Evolutionary conservation across 2,888 invertebrate genomes (phyloP), one percentile per base, ranked within the genome.

Genomic region (Plagodis dolabraria): DNA sequence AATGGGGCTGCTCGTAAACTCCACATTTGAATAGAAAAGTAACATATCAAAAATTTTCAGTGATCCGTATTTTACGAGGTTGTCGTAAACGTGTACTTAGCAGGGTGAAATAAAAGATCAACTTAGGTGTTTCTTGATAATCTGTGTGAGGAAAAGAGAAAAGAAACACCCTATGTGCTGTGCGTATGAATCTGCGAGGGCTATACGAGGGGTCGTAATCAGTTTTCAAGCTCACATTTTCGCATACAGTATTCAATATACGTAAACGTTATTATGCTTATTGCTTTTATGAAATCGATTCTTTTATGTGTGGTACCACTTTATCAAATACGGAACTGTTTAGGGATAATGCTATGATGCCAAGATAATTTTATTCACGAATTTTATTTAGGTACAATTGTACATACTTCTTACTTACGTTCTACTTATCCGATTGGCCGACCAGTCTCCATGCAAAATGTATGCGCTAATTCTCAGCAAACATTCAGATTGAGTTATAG

Each of bases 11-110:
- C 79, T 90, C 92, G 89, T 92, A 91, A 92, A 90, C 76, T 76
- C 78, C 70, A 72, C 86, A 90, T 92, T 92, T 92, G 92, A 92
- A 92, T 92, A 91, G 89, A 83, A 90, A 86, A 87, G 91, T 92
- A 86, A 92, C 92, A 91, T 92, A 92, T 92, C 92, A 92, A 92
- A 92, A 92, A 92, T 90, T 90, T 89, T 90, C 92, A 91, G 84
- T 90, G 91, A 92, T 91, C 92, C 92, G 90, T 91, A 84, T 86
- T 92, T 92, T 92, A 92, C 89, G 92, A 90, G 87, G 80, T 79
- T 75, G 86, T 91, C 92, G 89, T 92, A 92, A 92, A 92, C 85
- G 86, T 86, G 86, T 91, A 88, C 90, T 92, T 89, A 90, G 85
- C 83, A 79, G 80, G 75, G 81, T 83, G 87, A 85, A 86, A 86